phyloP scores from a whole-genome alignment of 2,888 invertebrate genomes.

The Dendrolimus pini region DNA sequence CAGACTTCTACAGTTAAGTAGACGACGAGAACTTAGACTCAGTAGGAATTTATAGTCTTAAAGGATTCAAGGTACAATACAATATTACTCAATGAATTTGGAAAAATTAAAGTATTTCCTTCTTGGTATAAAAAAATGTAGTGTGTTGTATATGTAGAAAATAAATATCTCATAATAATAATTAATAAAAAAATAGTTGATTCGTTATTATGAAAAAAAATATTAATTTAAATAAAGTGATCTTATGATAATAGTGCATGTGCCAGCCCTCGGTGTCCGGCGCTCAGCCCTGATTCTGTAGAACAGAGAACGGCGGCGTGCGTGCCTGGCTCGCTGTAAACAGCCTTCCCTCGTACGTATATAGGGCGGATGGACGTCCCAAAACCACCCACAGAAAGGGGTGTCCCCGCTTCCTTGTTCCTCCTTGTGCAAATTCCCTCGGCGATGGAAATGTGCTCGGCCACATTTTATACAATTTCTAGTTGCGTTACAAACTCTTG shows the following conservation, averaged over 20 bases:
- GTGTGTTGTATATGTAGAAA: too few species aligned
- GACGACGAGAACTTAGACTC: too few species aligned
- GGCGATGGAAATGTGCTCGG: conserved; percentile 75
- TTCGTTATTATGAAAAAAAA: too few species aligned
- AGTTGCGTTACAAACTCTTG: conserved; percentile 51
- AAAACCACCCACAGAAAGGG: conserved; percentile 63
- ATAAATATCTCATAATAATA: too few species aligned
- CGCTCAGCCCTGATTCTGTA: conserved; percentile 70
- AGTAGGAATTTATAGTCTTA: too few species aligned
- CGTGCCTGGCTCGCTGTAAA: conserved; percentile 72
- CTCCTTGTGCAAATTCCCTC: conserved; percentile 77
- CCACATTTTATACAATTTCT: conserved; percentile 77
- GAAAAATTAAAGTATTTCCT: too few species aligned
- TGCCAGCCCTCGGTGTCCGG: conserved; percentile 69
- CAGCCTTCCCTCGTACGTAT: conserved; percentile 67
- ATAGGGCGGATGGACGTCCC: conserved; percentile 65
- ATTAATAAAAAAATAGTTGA: too few species aligned
- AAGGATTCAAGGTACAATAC: too few species aligned
- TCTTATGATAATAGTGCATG: conserved; percentile 1
- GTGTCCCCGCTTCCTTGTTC: conserved; percentile 72
- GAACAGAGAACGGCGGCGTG: conserved; percentile 68
- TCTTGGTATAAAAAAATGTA: too few species aligned
- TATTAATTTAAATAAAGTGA: too few species aligned
- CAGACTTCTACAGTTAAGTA: too few species aligned
- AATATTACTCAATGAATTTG: too few species aligned